These are phyloP conservation scores for Macrobrachium rosenbergii DNA, from an alignment of 1,140 invertebrate genomes.

Conservation along the genomic window DNA sequence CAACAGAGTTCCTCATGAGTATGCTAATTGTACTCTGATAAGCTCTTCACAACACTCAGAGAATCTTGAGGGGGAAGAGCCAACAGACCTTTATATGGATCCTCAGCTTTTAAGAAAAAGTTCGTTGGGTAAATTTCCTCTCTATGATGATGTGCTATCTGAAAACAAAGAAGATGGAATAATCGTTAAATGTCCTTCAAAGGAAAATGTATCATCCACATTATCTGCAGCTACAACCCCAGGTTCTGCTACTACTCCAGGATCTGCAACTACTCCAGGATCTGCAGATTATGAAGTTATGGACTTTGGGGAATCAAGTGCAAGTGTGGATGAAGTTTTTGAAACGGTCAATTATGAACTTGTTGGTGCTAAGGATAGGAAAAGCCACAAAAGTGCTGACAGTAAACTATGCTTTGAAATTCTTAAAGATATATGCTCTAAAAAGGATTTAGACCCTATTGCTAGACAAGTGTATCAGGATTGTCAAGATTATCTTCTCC, in stretches of 20 bases:
- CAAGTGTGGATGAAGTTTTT: constrained; percentile 62
- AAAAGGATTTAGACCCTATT: constrained; percentile 51
- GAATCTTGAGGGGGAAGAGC: constrained; percentile 11
- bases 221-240: constrained; percentile 31
- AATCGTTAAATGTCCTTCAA: constrained; percentile 25
- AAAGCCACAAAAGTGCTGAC: constrained; percentile 15
- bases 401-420: background rate
- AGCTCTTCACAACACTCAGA: constrained; percentile 11
- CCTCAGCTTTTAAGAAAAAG: constrained; percentile 24
- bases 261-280: constrained; percentile 49
- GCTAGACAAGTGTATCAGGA: constrained; percentile 60
- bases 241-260: constrained; percentile 11
- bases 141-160: constrained; percentile 49
- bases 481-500: constrained; percentile 65
- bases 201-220: constrained; percentile 4
- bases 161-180: constrained; percentile 28
- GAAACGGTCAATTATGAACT: constrained; percentile 62
- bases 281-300: constrained; percentile 62
- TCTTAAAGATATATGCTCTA: constrained; percentile 31
- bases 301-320: constrained; percentile 61
- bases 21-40: constrained; percentile 58
- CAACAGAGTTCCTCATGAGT: constrained; percentile 51
- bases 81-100: constrained; percentile 36
- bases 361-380: constrained; percentile 43
- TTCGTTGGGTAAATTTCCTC: constrained; percentile 29